phyloP scores from a whole-genome alignment of 2,888 invertebrate species.

The Therioaphis trifolii region DNA sequence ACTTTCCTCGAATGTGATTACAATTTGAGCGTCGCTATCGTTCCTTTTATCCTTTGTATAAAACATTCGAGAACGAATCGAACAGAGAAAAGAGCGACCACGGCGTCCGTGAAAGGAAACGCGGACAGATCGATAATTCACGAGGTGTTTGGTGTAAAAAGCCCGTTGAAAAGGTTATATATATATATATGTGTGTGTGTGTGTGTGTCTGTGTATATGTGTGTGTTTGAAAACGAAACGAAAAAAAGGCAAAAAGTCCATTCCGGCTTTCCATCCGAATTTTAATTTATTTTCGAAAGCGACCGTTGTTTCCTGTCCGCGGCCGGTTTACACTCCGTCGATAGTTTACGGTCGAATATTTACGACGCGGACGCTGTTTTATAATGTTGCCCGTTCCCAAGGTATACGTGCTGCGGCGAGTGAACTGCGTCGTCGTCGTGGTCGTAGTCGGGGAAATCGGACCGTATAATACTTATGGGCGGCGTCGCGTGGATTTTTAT shows the following conservation, averaged over 20 bases:
- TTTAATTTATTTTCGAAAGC: slow-evolving; percentile 59
- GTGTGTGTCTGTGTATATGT: neutral
- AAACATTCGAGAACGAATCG: slow-evolving; percentile 38
- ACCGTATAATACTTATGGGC: slow-evolving; percentile 38
- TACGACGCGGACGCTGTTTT: slow-evolving; percentile 46
- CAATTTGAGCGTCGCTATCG: too few species aligned
- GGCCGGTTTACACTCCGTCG: slow-evolving; percentile 43
- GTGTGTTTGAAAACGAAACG: neutral
- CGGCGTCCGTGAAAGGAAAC: slow-evolving; percentile 28
- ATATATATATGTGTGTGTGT: too few species aligned
- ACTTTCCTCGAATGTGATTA: too few species aligned
- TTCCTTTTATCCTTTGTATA: too few species aligned
- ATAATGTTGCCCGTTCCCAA: slow-evolving; percentile 37
- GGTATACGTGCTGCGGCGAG: slow-evolving; percentile 14
- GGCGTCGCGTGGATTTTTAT: slow-evolving; percentile 19
- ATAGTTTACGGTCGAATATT: slow-evolving; percentile 56
- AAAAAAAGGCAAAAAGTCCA: slow-evolving; percentile 30
- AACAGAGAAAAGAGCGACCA: neutral
- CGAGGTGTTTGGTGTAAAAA: slow-evolving; percentile 52
- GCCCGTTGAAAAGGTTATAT: slow-evolving; percentile 40
- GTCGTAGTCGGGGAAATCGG: slow-evolving; percentile 4
- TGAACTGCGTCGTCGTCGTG: neutral
- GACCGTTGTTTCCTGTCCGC: slow-evolving; percentile 60
- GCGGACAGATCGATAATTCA: slow-evolving; percentile 52
- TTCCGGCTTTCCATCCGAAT: slow-evolving; percentile 39